Conservation (phyloP, 2,113 vertebrate species). For the Sterrhoptilus dennistouni region DNA sequence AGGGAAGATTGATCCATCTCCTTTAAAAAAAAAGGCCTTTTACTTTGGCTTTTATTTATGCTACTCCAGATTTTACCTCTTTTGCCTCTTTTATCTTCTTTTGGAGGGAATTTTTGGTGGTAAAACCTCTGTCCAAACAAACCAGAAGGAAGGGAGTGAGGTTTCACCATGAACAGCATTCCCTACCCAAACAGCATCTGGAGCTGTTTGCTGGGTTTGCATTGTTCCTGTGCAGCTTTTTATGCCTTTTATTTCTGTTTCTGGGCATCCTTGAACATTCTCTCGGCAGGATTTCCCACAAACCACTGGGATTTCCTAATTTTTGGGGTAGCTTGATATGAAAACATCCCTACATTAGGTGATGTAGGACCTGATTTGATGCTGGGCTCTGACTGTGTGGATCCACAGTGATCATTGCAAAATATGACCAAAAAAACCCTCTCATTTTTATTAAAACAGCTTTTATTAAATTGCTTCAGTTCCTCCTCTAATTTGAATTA, state of each 20-base stretch:
- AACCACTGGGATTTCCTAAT: background rate
- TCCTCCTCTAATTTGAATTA: background rate
- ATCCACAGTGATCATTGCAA: background rate
- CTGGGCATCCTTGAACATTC: background rate
- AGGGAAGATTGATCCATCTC: background rate
- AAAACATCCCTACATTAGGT: background rate
- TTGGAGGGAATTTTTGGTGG: background rate
- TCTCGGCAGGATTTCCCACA: background rate
- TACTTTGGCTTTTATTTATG: background rate
- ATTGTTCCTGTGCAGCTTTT: background rate
- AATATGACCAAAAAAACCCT: fast-evolving
- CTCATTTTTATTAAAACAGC: background rate
- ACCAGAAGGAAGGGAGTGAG: background rate
- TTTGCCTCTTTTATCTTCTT: background rate
- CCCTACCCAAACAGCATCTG: background rate
- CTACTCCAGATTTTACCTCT: background rate
- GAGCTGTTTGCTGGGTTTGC: background rate
- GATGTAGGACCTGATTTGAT: background rate
- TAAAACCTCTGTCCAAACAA: background rate
- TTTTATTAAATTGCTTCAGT: background rate
- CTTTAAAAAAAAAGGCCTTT: background rate
- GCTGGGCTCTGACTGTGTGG: background rate
- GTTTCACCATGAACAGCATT: background rate
- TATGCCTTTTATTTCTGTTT: background rate
- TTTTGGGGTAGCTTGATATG: background rate